Base-by-base conservation (phyloP, 2,113 vertebrate species). In the Falco punctatus region DNA sequence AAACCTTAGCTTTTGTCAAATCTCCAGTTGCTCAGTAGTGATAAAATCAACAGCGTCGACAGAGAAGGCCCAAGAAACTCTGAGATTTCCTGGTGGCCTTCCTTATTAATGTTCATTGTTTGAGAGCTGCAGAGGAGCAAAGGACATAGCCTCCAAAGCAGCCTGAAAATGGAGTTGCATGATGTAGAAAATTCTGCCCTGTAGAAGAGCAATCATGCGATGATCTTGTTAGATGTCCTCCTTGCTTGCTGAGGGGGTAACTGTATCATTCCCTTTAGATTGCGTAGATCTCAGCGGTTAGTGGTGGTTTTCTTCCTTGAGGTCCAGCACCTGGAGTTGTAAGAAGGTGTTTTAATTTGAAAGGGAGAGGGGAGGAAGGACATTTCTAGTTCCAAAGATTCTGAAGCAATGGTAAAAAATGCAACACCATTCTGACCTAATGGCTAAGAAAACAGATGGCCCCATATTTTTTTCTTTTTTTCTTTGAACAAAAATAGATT, bases 1-100 rank as follows among this genome's bases (percentile, higher is more conserved):
- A 71, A 95, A 83, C 10, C 32, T 92, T 80, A 89, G 15, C 27
- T 93, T 78, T 81, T 90, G 64, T 69, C 83, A 94, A 81, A 86
- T 84, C 70, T 93, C 35, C 71, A 69, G 1, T 85, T 80, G 13
- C 54, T 80, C 70, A n/a, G 42, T 75, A 11, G 44, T 66, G 40
- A 82, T 93, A 90, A 96, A 96, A 95, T 23, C 61, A 72, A 59
- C 17, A 62, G 28, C 73, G 19, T 58, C 11, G 10, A 3, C 38
- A 78, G n/a, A 83, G 28, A 90, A 74, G 67, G 22, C 48, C 23
- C 44, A 40, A 22, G 67, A 95, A 86, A 82, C 42, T 33, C 23
- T 44, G 20, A 72, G 12, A 55, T 90, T 86, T 94, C 11, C 33
- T 58, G 11, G 38, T 83, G n/a, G 23, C 9, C 22, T 61, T 91